Percentiles rank a stretch among this genome's conserved stretches.
These are phyloP conservation scores for Chymomyza fuscimana DNA, from an alignment of 2,888 invertebrate genomes.

Conservation along the genomic window DNA sequence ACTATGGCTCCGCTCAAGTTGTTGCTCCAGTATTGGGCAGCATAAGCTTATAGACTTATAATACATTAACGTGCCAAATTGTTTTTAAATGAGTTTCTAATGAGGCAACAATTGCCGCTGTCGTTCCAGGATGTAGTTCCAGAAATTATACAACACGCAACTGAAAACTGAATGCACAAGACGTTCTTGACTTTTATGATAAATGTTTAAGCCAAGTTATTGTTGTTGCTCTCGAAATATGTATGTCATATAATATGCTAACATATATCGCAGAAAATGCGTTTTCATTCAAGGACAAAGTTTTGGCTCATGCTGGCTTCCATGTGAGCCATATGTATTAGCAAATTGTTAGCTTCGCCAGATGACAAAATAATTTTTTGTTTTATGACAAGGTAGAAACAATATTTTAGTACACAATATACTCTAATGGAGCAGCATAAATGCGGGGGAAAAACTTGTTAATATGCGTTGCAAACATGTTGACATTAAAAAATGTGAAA, in stretches of 20 bases:
- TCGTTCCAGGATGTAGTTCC: constrained; percentile 31
- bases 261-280: not conserved
- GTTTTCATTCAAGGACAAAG: constrained; percentile 61
- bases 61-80: constrained; percentile 74
- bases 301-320: constrained; percentile 43
- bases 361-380: not conserved
- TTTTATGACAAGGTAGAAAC: not conserved
- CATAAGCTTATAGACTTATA: constrained; percentile 71
- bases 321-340: not conserved
- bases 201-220: constrained; percentile 54
- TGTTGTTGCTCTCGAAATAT: constrained; percentile 46
- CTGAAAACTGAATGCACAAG: constrained; percentile 16
- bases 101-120: constrained; percentile 67
- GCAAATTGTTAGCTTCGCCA: not conserved
- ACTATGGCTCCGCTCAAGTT: not conserved
- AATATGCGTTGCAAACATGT: not conserved
- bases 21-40: constrained; percentile 21
- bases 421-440: not conserved
- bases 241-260: constrained; percentile 33
- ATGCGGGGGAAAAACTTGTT: not conserved
- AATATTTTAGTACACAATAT: not conserved
- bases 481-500: not conserved
- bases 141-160: not conserved
- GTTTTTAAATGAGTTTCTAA: constrained; percentile 75
- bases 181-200: constrained; percentile 48